Evolutionary conservation across 2,888 invertebrate genomes (phyloP), one percentile per base, ranked within the genome.

Genomic region (Pollenia labialis): DNA sequence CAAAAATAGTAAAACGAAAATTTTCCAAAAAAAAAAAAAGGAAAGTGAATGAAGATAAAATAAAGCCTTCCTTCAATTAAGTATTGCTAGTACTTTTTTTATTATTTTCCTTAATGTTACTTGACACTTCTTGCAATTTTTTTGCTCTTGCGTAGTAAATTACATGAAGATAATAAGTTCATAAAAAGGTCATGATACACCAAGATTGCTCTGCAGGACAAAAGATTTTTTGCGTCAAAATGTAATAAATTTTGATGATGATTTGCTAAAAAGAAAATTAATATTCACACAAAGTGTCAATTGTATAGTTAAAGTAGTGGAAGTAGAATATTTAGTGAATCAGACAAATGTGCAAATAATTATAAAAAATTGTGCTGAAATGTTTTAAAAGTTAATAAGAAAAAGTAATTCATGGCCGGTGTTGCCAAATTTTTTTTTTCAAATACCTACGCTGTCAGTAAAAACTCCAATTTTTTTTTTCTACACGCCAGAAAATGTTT

Each of bases 191-290:
- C 46, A 46, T 8, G 8, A 58, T 16, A 4, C 10, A 32, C 14
- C 16, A 62, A 52, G 44, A 72, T 46, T 42, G 23, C 62, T 32
- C 42, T 50, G 16, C 12, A 46, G 46, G 9, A 56, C 18, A 64
- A 48, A 54, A 1, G 44, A 64, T 64, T 66, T 44, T 14, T n/a
- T 46, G n/a, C 68, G 6, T 3, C 12, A 11, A 66, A 54, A 64
- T 44, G 42, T 44, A 72, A 72, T 56, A 56, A 58, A 72, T 56
- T 72, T 64, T 76, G 52, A 11, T 40, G 12, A 74, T 60, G 58
- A 48, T 74, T 58, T 48, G 58, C n/a, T 32, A 32, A 50, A 68
- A 32, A n/a, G 32, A 11, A 68, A 46, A n/a, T 32, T 68, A 52
- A 52, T 23, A 68, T 48, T 66, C 3, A 8, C 6, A 52, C 40